Base-by-base conservation (phyloP, 2,113 vertebrate genomes). In the Carlito syrichta region DNA sequence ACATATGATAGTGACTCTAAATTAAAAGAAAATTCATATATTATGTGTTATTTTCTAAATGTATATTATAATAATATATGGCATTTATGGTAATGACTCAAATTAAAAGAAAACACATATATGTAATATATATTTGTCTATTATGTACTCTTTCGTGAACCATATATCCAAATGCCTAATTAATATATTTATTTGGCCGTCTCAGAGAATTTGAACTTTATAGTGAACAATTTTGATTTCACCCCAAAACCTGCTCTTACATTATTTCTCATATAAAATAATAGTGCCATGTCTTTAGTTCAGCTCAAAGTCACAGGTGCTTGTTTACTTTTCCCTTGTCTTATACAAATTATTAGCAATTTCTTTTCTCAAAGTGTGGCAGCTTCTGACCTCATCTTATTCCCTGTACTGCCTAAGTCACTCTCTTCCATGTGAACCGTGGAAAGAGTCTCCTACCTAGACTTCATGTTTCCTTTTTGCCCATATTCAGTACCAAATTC, bases 371-470 rank as follows among this genome's bases (percentile, higher is more conserved):
- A 69, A 79, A 48, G 66, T 25, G 20, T n/a, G 8, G 54, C 66
- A 54, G 7, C 20, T 52, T 43, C 74, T 45, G 73, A 68, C 17
- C 22, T 38, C 2, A 2, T 60, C 10, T 81, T 12, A 32, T 1
- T 35, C 43, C 4, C 8, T 50, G 43, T 48, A 8, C 1, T 23
- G 12, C 8, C n/a, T 56, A 56, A 79, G 38, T 22, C 22, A 35
- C 22, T 63, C 0, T 1, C 8, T 68, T 38, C 56, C 3, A 8
- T 6, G 68, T 3, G 3, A 0, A 19, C 16, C 20, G 20, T 6
- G 5, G 40, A 2, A 38, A 5, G 9, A 19, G 16, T 48, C 17
- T 35, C 38, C n/a, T 54, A 2, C 5, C 1, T 25, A 3, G 2
- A 7, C 40, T 40, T 58, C 4, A 17, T 5, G 1, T 14, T 38